Evolutionary conservation across 1,140 invertebrate species (phyloP).

Genomic region (Wiebesia pumilae): DNA sequence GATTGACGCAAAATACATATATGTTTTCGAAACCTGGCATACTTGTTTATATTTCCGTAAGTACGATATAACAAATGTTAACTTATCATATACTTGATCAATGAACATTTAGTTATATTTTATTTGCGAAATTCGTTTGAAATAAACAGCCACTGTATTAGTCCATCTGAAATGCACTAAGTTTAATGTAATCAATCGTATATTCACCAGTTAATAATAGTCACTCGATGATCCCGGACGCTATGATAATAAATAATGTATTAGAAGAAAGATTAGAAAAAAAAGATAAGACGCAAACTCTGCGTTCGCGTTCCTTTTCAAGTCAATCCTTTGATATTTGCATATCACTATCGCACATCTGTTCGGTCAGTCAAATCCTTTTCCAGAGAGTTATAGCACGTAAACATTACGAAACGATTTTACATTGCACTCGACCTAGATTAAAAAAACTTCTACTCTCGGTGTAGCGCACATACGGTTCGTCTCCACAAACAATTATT

Average conservation of each 20-base stretch:
- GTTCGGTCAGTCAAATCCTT: constrained; percentile 32
- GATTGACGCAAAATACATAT: no score
- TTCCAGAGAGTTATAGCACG: neutral
- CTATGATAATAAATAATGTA: neutral
- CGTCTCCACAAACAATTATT: constrained; percentile 30
- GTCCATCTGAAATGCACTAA: no score
- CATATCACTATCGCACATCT: neutral
- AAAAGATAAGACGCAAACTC: neutral
- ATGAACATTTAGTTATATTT: no score
- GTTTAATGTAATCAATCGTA: no score
- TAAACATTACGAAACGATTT: constrained; percentile 46
- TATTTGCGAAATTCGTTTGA: no score
- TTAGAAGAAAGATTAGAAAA: neutral
- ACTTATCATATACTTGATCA: no score
- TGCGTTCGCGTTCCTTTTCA: neutral
- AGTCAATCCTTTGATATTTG: constrained; percentile 1
- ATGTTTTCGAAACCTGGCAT: no score
- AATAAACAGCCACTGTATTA: no score
- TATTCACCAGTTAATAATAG: no score
- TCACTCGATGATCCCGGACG: no score
- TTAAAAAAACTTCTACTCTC: constrained; percentile 18
- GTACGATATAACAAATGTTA: no score
- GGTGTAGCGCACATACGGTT: neutral
- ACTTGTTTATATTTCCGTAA: no score
- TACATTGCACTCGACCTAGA: constrained; percentile 23